Percentiles rank a stretch among this genome's conserved stretches.
Conservation (phyloP, 1,140 invertebrate species). For the Macrosteles quadrilineatus region DNA sequence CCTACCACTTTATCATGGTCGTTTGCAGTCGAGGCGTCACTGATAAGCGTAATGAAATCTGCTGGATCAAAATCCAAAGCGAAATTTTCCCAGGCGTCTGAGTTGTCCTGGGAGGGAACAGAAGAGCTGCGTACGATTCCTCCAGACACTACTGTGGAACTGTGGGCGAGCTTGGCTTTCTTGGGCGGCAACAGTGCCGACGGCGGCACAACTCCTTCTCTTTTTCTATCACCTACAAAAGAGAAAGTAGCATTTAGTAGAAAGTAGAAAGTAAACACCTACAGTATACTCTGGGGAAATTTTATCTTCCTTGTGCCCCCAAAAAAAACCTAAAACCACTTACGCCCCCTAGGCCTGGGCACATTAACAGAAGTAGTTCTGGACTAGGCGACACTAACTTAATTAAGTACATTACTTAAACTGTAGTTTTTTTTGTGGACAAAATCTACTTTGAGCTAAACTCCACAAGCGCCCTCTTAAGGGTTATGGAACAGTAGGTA, state of each 20-base stretch:
- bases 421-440: too few relatives aligned
- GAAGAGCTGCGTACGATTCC: constrained; percentile 35
- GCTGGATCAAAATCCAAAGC: constrained; percentile 61
- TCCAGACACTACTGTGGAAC: constrained; percentile 40
- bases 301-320: too few relatives aligned
- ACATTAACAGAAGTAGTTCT: too few relatives aligned
- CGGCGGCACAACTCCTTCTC: constrained; percentile 52
- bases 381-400: too few relatives aligned
- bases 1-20: constrained; percentile 65
- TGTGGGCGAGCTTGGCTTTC: constrained; percentile 51
- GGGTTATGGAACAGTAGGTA: too few relatives aligned
- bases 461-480: too few relatives aligned
- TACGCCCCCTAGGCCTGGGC: not conserved
- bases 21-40: constrained; percentile 59
- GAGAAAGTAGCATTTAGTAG: constrained; percentile 42
- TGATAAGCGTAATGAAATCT: constrained; percentile 60
- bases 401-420: too few relatives aligned
- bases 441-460: too few relatives aligned
- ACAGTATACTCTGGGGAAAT: not conserved
- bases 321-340: constrained; percentile 39
- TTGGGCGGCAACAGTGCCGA: constrained; percentile 50
- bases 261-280: constrained; percentile 44
- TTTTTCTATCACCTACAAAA: constrained; percentile 53
- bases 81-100: constrained; percentile 60
- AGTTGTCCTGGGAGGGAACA: constrained; percentile 37